A percentile compares a stretch with the other conserved stretches of the same genome.
phyloP scores from a whole-genome alignment of 2,113 vertebrate genomes.

The Silurus glanis region DNA sequence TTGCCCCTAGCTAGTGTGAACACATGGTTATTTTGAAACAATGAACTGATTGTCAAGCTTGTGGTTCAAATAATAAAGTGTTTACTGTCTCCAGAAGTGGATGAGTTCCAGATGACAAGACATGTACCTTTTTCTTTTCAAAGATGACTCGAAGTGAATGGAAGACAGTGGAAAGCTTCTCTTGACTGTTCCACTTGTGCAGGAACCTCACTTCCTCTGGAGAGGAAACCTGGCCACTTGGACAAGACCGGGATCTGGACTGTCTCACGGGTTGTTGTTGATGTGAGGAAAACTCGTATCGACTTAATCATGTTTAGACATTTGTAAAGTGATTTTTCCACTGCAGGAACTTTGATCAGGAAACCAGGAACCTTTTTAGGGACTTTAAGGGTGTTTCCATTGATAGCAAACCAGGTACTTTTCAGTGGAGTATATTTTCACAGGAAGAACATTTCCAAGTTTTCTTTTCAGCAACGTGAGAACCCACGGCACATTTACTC shows the following conservation, averaged over 20 bases:
- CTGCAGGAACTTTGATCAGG: neutral
- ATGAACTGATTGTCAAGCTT: conserved; percentile 16
- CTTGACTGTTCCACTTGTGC: neutral
- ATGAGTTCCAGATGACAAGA: conserved; percentile 9
- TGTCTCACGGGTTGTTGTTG: conserved; percentile 1
- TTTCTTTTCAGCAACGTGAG: neutral
- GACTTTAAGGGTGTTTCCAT: neutral
- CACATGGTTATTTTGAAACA: conserved; percentile 22
- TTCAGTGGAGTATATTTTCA: neutral
- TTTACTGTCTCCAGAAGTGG: conserved; percentile 17
- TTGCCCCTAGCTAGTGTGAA: neutral
- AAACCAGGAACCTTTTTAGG: neutral
- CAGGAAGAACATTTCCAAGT: neutral
- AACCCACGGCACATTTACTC: neutral
- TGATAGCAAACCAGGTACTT: neutral
- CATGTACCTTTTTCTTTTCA: conserved; percentile 10
- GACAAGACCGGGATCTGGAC: conserved; percentile 12
- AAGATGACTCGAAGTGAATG: conserved; percentile 12
- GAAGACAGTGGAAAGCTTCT: conserved; percentile 1
- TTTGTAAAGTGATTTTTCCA: conserved; percentile 15
- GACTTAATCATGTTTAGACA: conserved; percentile 4
- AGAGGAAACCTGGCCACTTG: conserved; percentile 14
- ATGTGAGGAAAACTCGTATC: neutral
- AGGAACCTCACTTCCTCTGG: conserved; percentile 14
- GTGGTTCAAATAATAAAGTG: conserved; percentile 26